A percentile compares a stretch with the other conserved stretches of the same genome.
Evolutionary conservation across 2,113 vertebrate species (phyloP).

Genomic region (Thermophis baileyi): DNA sequence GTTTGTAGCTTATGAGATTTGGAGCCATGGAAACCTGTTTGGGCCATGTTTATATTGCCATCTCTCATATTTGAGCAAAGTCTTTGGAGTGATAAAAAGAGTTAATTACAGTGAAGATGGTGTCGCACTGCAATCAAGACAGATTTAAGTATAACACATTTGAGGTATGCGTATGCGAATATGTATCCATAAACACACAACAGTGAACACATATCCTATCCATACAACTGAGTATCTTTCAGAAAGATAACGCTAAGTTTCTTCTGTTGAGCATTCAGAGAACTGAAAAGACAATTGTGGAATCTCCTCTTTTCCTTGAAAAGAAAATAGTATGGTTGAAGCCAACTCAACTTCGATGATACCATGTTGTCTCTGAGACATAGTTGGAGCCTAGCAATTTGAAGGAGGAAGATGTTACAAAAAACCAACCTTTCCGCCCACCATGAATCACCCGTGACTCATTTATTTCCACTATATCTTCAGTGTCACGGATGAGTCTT

Average conservation of each 20-base stretch:
- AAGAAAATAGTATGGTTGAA: slow-evolving; percentile 1
- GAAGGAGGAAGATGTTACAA: background rate
- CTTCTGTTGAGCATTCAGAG: background rate
- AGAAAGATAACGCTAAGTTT: background rate
- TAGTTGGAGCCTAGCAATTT: background rate
- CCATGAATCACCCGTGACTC: background rate
- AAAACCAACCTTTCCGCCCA: background rate
- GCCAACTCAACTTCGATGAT: background rate
- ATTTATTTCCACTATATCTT: background rate
- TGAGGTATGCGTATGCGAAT: background rate
- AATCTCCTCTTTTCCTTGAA: background rate
- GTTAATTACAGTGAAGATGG: background rate
- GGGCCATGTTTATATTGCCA: background rate
- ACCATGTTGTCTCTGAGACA: background rate
- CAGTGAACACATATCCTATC: background rate
- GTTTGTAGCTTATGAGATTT: background rate
- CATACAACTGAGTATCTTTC: background rate
- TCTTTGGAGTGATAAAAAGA: background rate
- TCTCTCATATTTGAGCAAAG: background rate
- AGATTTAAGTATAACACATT: background rate
- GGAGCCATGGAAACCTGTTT: background rate
- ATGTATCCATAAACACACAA: background rate
- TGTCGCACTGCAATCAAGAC: background rate
- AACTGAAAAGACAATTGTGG: background rate
- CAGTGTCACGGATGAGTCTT: background rate